Base-by-base conservation (phyloP, 2,888 invertebrate genomes). In the Myathropa florea region DNA sequence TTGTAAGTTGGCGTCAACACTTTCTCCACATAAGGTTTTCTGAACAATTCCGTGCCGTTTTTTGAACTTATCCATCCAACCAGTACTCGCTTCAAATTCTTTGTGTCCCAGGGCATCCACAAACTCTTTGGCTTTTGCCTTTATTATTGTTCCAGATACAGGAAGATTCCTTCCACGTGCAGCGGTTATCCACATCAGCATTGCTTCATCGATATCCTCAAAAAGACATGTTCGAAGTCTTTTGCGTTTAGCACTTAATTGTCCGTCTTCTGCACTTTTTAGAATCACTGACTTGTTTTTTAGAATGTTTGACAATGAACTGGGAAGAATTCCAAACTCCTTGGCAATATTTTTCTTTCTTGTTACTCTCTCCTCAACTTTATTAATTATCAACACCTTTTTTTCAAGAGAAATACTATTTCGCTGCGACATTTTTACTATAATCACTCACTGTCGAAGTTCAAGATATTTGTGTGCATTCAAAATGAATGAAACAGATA, bases 91-190 rank as follows among this genome's bases (percentile, higher is more conserved):
- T 2, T 30, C 6, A 4, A 30, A 30, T 4, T 30, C 30, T 30
- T 30, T 30, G 30, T 30, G 30, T 30, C 30, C 30, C 30, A 30
- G 30, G 3, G 30, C 30, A 30, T 30, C 55, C 55, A 21, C 21
- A 55, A 55, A 55, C 23, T 55, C 55, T 21, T 18, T 55, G 53
- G 53, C 60, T 60, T 60, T 14, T n/a, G 6, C n/a, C 26, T 60
- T 26, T 60, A n/a, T 60, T 60, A 28, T n/a, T 65, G 64, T 30
- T 64, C 64, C 39, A 64, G 64, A 64, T 39, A 39, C 10, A 39
- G 64, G 64, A 64, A 64, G 64, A 64, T 64, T 39, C 30, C 36
- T 64, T 39, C 30, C 39, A 64, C 39, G 18, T 64, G 64, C 39
- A 23, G 30, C 39, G 39, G 64, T 64, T 64, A 18, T 64, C 64